Evolutionary conservation across 2,797 vertebrate species (phyloP).

Genomic region (Ispidina lecontei): DNA sequence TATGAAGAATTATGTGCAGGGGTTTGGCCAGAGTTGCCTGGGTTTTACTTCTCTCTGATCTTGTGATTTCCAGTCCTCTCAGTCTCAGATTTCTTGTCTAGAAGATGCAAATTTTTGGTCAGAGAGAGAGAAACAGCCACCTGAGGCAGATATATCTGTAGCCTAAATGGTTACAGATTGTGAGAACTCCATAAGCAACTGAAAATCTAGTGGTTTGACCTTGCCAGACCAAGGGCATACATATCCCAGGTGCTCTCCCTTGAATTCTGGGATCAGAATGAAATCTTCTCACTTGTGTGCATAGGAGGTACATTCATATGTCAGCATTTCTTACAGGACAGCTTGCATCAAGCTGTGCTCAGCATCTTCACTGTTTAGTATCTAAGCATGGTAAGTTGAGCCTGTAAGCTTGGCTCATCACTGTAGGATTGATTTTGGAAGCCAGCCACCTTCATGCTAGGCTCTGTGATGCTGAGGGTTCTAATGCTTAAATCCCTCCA

Average conservation of each 20-base stretch:
- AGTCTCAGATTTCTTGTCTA: background rate
- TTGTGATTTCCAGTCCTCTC: background rate
- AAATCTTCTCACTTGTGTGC: background rate
- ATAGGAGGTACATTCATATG: background rate
- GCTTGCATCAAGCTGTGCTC: background rate
- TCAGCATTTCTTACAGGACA: background rate
- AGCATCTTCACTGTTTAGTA: background rate
- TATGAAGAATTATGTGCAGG: background rate
- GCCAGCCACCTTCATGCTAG: background rate
- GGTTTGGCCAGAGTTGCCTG: background rate
- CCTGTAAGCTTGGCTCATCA: background rate
- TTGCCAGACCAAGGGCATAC: background rate
- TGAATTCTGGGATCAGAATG: background rate
- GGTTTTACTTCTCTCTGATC: background rate
- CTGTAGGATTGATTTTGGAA: slow-evolving; percentile 40
- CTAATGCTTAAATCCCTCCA: background rate
- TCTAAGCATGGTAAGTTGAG: background rate
- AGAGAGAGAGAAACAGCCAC: background rate
- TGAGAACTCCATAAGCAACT: background rate
- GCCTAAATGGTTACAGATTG: background rate
- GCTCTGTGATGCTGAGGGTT: background rate
- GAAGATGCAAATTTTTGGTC: background rate
- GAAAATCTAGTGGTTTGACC: background rate
- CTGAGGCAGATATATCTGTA: background rate
- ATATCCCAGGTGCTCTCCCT: background rate